Evolutionary conservation across 2,888 invertebrate genomes (phyloP).

Genomic region (Phortica magna): DNA sequence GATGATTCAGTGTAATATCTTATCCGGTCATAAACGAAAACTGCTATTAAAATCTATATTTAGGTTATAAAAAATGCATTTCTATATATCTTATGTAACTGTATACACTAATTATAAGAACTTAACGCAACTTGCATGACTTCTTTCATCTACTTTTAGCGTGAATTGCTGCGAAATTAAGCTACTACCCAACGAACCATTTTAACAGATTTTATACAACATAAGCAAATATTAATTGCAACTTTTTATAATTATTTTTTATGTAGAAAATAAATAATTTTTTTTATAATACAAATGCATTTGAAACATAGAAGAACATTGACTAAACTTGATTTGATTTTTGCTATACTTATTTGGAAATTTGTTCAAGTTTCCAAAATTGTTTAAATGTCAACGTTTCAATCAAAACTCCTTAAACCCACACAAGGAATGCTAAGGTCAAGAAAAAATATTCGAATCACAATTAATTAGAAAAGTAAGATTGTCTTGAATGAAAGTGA

Average conservation of each 20-base stretch:
- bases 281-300: neutral
- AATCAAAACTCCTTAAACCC: neutral
- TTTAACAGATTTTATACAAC: neutral
- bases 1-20: too few relatives aligned
- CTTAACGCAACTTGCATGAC: too few relatives aligned
- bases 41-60: too few relatives aligned
- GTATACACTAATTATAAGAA: too few relatives aligned
- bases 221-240: neutral
- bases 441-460: neutral
- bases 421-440: constrained; percentile 1
- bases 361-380: neutral
- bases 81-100: too few relatives aligned
- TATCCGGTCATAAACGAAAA: too few relatives aligned
- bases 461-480: too few relatives aligned
- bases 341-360: neutral
- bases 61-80: too few relatives aligned
- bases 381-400: neutral
- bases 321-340: neutral
- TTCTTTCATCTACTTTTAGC: too few relatives aligned
- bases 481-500: too few relatives aligned
- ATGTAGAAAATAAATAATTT: neutral
- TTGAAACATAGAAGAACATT: neutral
- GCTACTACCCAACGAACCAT: too few relatives aligned
- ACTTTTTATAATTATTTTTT: constrained; percentile 1
- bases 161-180: too few relatives aligned